A percentile compares a stretch with the other conserved stretches of the same genome.
Conservation (phyloP, 1,140 invertebrate species). For the Drosophila virilis region DNA sequence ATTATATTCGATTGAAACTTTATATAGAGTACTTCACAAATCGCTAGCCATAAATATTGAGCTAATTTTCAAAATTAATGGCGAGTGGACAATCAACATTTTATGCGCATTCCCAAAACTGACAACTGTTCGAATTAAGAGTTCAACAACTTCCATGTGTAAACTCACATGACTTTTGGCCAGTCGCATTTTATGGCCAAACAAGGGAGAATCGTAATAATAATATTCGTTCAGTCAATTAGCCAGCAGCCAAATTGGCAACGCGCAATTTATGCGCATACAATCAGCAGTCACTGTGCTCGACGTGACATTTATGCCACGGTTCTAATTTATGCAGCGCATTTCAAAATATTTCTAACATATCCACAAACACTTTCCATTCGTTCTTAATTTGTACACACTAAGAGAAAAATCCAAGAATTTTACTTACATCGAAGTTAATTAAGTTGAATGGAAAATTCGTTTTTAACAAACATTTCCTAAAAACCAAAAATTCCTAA, state of each 20-base stretch:
- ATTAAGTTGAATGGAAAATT: too few species aligned
- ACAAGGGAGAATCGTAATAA: slow-evolving; percentile 5
- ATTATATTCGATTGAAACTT: too few species aligned
- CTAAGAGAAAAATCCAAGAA: too few species aligned
- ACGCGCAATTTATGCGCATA: slow-evolving; percentile 70
- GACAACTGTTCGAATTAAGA: slow-evolving; percentile 32
- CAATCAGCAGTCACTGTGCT: slow-evolving; percentile 48
- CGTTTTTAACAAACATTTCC: too few species aligned
- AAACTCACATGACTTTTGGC: background rate
- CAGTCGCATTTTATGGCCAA: slow-evolving; percentile 19
- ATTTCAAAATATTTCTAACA: slow-evolving; percentile 28
- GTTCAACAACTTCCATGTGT: slow-evolving; percentile 22
- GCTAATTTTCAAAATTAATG: slow-evolving; percentile 32
- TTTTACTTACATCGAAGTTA: too few species aligned
- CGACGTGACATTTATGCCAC: slow-evolving; percentile 5
- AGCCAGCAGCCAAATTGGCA: slow-evolving; percentile 47
- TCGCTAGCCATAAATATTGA: background rate
- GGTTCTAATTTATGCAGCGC: slow-evolving; percentile 49
- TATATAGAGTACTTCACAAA: background rate
- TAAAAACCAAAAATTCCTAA: too few species aligned
- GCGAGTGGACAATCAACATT: slow-evolving; percentile 57
- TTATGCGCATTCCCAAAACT: slow-evolving; percentile 40
- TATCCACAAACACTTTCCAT: too few species aligned
- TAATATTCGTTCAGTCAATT: slow-evolving; percentile 54
- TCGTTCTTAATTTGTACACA: too few species aligned